A percentile compares a stretch with the other conserved stretches of the same genome.
Evolutionary conservation across 2,888 invertebrate species (phyloP).

Genomic region (Bombyx huttoni): DNA sequence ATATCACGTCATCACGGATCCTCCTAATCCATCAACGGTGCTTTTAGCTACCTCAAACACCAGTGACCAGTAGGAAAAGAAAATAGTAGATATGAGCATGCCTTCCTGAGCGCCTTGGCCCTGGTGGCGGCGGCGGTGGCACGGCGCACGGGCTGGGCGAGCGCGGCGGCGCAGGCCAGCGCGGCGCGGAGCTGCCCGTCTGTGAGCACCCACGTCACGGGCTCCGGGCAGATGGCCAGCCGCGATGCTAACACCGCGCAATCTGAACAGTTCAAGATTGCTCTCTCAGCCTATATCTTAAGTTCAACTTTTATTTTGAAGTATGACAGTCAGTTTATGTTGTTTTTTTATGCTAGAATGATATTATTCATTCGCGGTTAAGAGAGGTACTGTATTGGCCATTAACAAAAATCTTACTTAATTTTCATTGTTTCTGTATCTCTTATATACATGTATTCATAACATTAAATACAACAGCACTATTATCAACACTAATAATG

Average conservation of each 20-base stretch:
- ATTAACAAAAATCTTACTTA: background rate
- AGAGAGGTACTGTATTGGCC: no score
- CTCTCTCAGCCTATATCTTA: no score
- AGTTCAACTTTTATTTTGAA: no score
- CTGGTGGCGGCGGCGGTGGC: conserved; percentile 84
- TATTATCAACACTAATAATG: no score
- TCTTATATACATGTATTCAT: background rate
- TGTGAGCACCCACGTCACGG: conserved; percentile 96
- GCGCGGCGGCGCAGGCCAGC: conserved; percentile 88
- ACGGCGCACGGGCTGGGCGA: conserved; percentile 84
- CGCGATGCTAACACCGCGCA: conserved; percentile 94
- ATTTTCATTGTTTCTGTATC: no score
- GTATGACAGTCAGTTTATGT: no score
- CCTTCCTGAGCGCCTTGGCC: conserved; percentile 87
- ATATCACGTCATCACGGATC: no score
- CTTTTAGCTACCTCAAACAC: no score
- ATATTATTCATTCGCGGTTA: no score
- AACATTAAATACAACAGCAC: background rate
- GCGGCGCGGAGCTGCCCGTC: conserved; percentile 96
- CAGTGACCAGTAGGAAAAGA: no score
- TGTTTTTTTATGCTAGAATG: no score
- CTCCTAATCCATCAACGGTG: no score
- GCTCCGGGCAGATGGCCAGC: conserved; percentile 93
- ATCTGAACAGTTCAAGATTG: conserved; percentile 69
- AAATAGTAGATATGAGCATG: conserved; percentile 35